Conservation (phyloP, 2,797 vertebrate species). For the Bradypus variegatus region DNA sequence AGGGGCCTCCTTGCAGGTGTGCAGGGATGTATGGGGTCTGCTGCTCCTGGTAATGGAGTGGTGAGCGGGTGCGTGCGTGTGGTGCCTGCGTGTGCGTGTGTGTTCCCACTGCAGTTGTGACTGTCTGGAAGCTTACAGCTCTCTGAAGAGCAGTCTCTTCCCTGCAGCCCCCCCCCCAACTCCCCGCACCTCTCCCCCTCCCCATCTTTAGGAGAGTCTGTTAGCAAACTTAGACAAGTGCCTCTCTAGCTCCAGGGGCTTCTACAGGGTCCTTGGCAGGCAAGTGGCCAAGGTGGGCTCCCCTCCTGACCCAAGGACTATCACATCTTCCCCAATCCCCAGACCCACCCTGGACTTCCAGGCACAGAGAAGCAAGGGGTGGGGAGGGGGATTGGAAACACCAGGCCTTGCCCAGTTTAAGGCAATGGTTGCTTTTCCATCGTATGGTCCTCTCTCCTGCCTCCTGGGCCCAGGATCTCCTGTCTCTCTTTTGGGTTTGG, state of each 20-base stretch:
- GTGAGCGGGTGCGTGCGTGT: no score
- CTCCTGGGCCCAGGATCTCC: background rate
- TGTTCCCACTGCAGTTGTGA: background rate
- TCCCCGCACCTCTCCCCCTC: background rate
- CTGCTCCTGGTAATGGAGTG: background rate
- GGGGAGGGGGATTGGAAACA: background rate
- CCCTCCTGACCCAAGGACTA: background rate
- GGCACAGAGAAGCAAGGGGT: background rate
- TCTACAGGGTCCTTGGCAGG: background rate
- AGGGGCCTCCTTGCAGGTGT: accelerated
- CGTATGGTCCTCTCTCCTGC: background rate
- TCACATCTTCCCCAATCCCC: no score
- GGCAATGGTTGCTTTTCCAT: background rate
- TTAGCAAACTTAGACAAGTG: background rate
- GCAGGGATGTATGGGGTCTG: background rate
- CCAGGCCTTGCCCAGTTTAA: background rate
- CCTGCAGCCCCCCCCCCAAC: accelerated
- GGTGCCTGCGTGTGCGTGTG: no score
- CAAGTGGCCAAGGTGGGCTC: background rate
- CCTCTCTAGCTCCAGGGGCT: background rate
- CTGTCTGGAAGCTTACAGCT: background rate
- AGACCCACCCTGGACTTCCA: background rate
- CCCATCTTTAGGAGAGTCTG: background rate
- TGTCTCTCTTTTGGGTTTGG: background rate
- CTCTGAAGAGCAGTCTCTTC: background rate